phyloP scores from a whole-genome alignment of 1,140 invertebrate species.

The Rhizoglyphus robini region DNA sequence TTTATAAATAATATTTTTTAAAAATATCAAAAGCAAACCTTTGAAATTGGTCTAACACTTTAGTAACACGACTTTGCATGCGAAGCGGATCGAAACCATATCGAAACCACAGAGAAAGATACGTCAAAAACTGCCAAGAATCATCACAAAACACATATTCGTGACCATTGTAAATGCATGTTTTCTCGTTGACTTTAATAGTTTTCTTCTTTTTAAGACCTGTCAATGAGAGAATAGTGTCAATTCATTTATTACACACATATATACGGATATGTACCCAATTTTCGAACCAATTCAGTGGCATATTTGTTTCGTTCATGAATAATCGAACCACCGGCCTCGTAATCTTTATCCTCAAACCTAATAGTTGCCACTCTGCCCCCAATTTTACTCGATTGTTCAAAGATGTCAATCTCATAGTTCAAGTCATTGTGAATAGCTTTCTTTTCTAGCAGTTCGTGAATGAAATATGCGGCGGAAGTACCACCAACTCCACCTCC shows the following conservation, averaged over 20 bases:
- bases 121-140: constrained; percentile 35
- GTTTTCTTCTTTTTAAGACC: constrained; percentile 7
- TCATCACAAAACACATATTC: constrained; percentile 42
- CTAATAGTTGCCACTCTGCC: constrained; percentile 42
- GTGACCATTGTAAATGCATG: constrained; percentile 40
- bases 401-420: constrained; percentile 37
- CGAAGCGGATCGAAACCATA: constrained; percentile 43
- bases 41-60: constrained; percentile 35
- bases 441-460: constrained; percentile 38
- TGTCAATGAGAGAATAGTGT: too few species aligned
- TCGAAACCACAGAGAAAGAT: constrained; percentile 39
- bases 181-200: constrained; percentile 28
- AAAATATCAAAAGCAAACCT: constrained; percentile 29
- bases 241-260: too few species aligned
- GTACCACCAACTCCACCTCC: constrained; percentile 51
- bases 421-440: constrained; percentile 28
- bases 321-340: constrained; percentile 46
- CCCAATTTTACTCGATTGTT: constrained; percentile 40
- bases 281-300: constrained; percentile 4
- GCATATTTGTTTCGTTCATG: constrained; percentile 41
- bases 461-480: constrained; percentile 43
- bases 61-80: constrained; percentile 34
- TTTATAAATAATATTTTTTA: constrained; percentile 13
- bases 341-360: constrained; percentile 40
- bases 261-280: too few species aligned